Evolutionary conservation across 2,113 vertebrate genomes (phyloP), one percentile per base, ranked within the genome.

Genomic region (Ceyx melanurus): DNA sequence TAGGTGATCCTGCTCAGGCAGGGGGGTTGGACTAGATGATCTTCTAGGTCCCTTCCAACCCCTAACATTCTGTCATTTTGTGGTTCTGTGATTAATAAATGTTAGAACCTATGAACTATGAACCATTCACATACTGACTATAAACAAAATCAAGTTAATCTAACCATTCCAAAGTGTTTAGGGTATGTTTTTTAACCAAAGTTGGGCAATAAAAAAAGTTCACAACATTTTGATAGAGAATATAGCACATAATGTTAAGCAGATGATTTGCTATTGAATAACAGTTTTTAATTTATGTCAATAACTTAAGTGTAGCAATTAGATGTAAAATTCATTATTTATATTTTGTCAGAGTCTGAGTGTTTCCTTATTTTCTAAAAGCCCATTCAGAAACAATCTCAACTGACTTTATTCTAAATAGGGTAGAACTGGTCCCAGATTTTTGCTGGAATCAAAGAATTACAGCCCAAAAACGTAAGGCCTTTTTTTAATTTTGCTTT

Each of bases 61-160:
- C 37, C 10, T 37, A 37, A 37, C 10, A 37, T 37, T 37, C 35
- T 37, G 35, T 37, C 9, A 37, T 37, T 37, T 37, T 37, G 35
- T 37, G 35, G 35, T 37, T 37, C 35, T 37, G 35, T 37, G 35
- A 37, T 37, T 37, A 37, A 37, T 37, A 37, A 37, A 90, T 75
- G 76, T 48, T 86, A 93, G 57, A 86, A 72, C 73, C 76, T 77
- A 21, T 19, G 80, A 80, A 86, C 86, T 93, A n/a, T 90, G 88
- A 90, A 74, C 53, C 40, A 60, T 78, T 92, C 72, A 64, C 61
- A 75, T 77, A 53, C 43, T 88, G 86, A 88, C 82, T 90, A 86
- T 90, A 96, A 95, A 94, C 15, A 11, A 90, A 92, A 93, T 57
- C 43, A 86, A 93, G 88, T 90, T 88, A 92, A 86, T 93, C 72